Evolutionary conservation across 2,113 vertebrate genomes (phyloP).

Genomic region (Bothrops jararaca): DNA sequence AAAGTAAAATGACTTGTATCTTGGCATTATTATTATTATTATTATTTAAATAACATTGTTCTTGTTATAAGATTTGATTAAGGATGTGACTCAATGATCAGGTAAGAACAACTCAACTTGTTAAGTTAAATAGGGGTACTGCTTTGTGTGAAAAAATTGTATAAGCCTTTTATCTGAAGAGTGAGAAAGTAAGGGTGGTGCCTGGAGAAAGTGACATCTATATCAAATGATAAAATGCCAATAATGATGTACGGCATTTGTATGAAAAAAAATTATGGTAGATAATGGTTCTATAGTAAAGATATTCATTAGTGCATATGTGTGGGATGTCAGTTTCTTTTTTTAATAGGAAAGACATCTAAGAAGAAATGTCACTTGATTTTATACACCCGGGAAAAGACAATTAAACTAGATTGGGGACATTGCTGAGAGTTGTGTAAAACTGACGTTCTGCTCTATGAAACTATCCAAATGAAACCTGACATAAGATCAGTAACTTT

Average conservation of each 20-base stretch:
- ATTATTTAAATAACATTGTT: conserved; percentile 3
- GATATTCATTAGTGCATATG: conserved; percentile 20
- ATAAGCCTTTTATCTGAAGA: conserved; percentile 26
- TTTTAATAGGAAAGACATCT: conserved; percentile 39
- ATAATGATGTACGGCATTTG: conserved; percentile 47
- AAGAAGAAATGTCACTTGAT: conserved; percentile 36
- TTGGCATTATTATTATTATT: too few species aligned
- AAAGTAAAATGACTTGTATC: not conserved
- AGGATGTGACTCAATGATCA: conserved; percentile 4
- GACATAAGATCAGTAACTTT: conserved; percentile 32
- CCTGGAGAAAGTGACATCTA: conserved; percentile 14
- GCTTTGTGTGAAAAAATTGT: not conserved
- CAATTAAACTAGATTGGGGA: conserved; percentile 54
- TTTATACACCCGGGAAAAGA: conserved; percentile 48
- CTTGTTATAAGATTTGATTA: conserved; percentile 18
- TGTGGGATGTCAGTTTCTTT: conserved; percentile 23
- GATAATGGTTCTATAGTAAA: conserved; percentile 1
- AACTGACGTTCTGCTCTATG: conserved; percentile 35
- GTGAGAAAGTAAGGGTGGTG: not conserved
- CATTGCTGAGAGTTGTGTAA: conserved; percentile 39
- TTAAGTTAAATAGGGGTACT: conserved; percentile 4
- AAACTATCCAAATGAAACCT: conserved; percentile 32
- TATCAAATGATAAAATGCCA: not conserved
- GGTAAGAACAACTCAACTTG: not conserved
- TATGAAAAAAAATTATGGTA: conserved; percentile 18